Evolutionary conservation across 53 echinoderm and acorn worm species (phyloP).

Genomic region (Patiria pectinifera): DNA sequence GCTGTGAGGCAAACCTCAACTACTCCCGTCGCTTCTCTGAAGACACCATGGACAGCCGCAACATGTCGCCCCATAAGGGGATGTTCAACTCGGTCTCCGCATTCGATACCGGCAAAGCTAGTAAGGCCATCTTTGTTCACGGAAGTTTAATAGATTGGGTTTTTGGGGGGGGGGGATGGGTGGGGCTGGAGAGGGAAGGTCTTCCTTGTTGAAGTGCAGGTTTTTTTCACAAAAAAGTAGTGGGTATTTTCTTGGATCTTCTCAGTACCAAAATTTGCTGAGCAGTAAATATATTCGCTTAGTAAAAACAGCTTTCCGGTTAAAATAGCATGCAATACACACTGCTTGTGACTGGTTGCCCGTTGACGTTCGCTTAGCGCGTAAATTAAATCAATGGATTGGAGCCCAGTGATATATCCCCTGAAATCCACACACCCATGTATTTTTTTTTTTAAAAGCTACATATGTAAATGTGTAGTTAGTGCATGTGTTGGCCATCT

Average conservation of each 20-base stretch:
- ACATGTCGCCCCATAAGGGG: conserved; percentile 66
- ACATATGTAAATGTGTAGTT: too few relatives aligned
- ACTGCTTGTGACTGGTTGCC: neutral
- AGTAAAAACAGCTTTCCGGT: neutral
- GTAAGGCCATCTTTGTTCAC: conserved; percentile 14
- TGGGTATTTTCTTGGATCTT: neutral
- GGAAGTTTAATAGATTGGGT: neutral
- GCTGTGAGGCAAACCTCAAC: conserved; percentile 70
- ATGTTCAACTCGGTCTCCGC: conserved; percentile 43
- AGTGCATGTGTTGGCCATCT: too few relatives aligned
- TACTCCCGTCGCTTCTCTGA: conserved; percentile 61
- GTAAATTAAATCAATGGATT: neutral
- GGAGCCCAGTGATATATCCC: neutral
- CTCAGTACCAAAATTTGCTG: neutral
- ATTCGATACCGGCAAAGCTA: conserved; percentile 59
- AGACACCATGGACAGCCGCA: conserved; percentile 58
- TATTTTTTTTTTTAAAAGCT: too few relatives aligned
- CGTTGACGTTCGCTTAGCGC: neutral
- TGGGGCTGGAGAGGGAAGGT: too few relatives aligned
- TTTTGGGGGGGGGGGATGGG: too few relatives aligned
- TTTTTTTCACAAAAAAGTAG: too few relatives aligned
- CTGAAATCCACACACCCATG: too few relatives aligned
- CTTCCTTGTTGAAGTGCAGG: too few relatives aligned
- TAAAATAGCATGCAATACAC: neutral
- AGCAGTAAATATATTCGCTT: neutral